Evolutionary conservation across 2,888 invertebrate species (phyloP).

Genomic region (Hecatera dysodea): DNA sequence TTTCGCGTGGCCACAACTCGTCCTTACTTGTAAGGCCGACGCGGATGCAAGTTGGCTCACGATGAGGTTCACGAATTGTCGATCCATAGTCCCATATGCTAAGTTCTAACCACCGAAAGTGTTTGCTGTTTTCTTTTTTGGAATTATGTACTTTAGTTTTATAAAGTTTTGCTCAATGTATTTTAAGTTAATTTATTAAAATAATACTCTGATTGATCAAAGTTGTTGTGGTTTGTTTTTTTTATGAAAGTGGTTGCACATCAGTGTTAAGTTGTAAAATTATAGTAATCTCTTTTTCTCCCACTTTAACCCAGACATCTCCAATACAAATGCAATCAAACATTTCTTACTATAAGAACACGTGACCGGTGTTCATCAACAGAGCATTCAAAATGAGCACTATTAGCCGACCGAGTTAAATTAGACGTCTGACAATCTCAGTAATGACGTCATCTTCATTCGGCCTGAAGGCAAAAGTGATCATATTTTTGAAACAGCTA

Average conservation of each 20-base stretch:
- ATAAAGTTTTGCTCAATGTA: slow-evolving; percentile 70
- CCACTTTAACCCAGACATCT: not conserved
- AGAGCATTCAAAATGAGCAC: not conserved
- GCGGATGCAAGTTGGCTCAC: no score
- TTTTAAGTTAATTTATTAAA: slow-evolving; percentile 66
- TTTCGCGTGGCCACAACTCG: no score
- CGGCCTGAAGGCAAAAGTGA: not conserved
- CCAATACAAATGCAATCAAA: not conserved
- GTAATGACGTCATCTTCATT: not conserved
- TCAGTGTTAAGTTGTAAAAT: slow-evolving; percentile 15
- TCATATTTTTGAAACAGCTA: not conserved
- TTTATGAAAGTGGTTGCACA: slow-evolving; percentile 50
- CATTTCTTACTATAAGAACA: not conserved
- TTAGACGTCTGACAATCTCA: not conserved
- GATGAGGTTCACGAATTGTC: no score
- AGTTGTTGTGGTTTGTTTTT: slow-evolving; percentile 39
- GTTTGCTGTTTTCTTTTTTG: slow-evolving; percentile 37
- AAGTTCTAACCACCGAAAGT: no score
- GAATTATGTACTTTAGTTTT: slow-evolving; percentile 42
- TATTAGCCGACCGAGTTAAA: not conserved
- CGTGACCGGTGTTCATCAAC: not conserved
- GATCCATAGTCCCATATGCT: no score
- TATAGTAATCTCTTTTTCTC: not conserved
- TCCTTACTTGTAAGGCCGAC: no score
- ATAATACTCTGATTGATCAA: slow-evolving; percentile 56